Evolutionary conservation across 2,797 vertebrate species (phyloP), one percentile per base, ranked within the genome.

Genomic region (Mus caroli): DNA sequence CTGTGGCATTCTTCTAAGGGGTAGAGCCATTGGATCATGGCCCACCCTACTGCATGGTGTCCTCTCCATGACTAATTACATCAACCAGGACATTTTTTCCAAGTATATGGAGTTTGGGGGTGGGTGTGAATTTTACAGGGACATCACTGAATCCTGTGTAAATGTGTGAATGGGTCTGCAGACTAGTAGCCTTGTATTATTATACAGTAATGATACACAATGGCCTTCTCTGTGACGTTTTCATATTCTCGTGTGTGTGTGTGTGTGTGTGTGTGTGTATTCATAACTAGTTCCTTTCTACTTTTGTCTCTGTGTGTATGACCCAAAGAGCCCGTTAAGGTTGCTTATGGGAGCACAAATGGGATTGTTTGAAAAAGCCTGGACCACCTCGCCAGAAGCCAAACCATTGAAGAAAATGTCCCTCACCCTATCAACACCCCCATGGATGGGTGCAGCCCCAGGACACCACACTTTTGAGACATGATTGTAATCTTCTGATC

Each of bases 11-110:
- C 69, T 91, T 71, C 4, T 8, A 4, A 20, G 46, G 56, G 50
- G 28, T n/a, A 14, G 34, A 0, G n/a, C 13, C 54, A 7, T 0
- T 10, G 58, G 37, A 0, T n/a, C 26, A 1, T 11, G 50, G 13
- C n/a, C 88, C 64, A 9, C 14, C 15, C 6, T 7, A 0, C 73
- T 3, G 52, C 64, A 6, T 34, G 0, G 2, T 1, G n/a, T 67
- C 69, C 43, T 24, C 37, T 0, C 14, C 20, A 1, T 13, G 7
- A 0, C 67, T 10, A 5, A 4, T 7, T 1, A 19, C 0, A 19
- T 40, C 13, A 54, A 0, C 71, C 50, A 52, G 40, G 64, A 26
- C 24, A 62, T 0, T 34, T 0, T 28, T 28, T 43, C 87, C 34
- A 37, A 54, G 14, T 14, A 9, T 37, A 14, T n/a, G 17, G 50